Evolutionary conservation across 2,113 vertebrate species (phyloP), one percentile per base, ranked within the genome.

Genomic region (Colinus virginianus): DNA sequence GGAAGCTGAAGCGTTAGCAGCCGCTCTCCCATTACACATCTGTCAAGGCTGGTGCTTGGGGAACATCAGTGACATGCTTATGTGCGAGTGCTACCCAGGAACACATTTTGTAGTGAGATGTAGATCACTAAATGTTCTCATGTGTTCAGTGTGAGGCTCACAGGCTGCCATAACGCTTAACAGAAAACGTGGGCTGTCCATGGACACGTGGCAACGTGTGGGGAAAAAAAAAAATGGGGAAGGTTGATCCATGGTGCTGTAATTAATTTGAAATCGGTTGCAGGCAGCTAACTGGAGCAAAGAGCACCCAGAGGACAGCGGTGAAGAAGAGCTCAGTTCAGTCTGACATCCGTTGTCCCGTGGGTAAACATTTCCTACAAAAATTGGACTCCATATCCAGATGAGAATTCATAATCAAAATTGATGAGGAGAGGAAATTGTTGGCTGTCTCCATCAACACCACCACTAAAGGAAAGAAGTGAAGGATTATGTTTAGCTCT

Each of bases 1-100:
- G 40, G 76, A 77, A 90, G 62, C 48, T 69, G 72, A 20, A 80
- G 68, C 48, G 11, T 49, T 9, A 86, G n/a, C 59, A 96, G 76
- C 13, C 40, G 26, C 36, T 90, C 69, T 59, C 17, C 42, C 64
- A 4, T 78, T 17, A 8, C 71, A 66, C 88, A 92, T 59, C 90
- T 86, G 86, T 76, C 76, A 58, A 22, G 13, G 28, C 34, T 79
- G 82, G 59, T 0, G 4, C 68, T 83, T 53, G 62, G 83, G 88
- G 83, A 86, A 21, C 55, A 32, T 22, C 79, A 70, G 6, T 46
- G 40, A 79, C 48, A 26, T 11, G 58, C 63, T 53, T 12, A 86
- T 34, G 40, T 55, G 69, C 2, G 0, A 88, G n/a, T 2, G 2
- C 16, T 6, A 17, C 72, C 71, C 28, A 0, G 77, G 68, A 92